Evolutionary conservation across 2,797 vertebrate genomes (phyloP).

Genomic region (Galaxias olidus): DNA sequence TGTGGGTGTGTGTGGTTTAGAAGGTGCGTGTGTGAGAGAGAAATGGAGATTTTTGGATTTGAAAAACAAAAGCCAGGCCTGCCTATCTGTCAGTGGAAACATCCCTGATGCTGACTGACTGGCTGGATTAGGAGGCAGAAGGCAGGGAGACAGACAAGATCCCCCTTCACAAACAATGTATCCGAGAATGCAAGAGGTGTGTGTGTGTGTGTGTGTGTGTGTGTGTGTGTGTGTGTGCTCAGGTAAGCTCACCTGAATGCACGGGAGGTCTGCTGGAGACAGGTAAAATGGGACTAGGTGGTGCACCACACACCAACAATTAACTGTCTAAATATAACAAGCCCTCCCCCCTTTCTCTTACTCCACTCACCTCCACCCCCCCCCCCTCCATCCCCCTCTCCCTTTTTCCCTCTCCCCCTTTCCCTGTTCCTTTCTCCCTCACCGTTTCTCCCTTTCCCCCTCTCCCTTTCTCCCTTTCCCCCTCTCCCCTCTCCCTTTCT

Average conservation of each 20-base stretch:
- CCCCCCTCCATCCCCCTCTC: too few species aligned
- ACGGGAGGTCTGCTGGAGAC: constrained; percentile 45
- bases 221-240: constrained; percentile 51
- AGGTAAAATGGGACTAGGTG: constrained; percentile 22
- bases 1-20: background rate
- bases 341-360: constrained; percentile 5
- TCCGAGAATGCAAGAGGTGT: constrained; percentile 49
- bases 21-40: background rate
- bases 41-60: background rate
- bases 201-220: too few species aligned
- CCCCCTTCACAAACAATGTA: constrained; percentile 58
- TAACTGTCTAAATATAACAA: constrained; percentile 49
- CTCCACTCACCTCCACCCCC: too few species aligned
- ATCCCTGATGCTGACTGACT: constrained; percentile 59
- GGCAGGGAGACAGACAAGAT: constrained; percentile 47
- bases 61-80: constrained; percentile 27
- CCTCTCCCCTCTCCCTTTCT: too few species aligned
- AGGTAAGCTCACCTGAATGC: constrained; percentile 69
- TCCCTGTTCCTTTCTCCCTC: background rate
- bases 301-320: constrained; percentile 47
- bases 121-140: constrained; percentile 26
- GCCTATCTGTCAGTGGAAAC: constrained; percentile 57
- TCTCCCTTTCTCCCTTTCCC: background rate
- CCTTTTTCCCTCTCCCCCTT: background rate
- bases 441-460: too few species aligned